Evolutionary conservation across 2,888 invertebrate species (phyloP), one percentile per base, ranked within the genome.

Genomic region (Adelognathus sp.): DNA sequence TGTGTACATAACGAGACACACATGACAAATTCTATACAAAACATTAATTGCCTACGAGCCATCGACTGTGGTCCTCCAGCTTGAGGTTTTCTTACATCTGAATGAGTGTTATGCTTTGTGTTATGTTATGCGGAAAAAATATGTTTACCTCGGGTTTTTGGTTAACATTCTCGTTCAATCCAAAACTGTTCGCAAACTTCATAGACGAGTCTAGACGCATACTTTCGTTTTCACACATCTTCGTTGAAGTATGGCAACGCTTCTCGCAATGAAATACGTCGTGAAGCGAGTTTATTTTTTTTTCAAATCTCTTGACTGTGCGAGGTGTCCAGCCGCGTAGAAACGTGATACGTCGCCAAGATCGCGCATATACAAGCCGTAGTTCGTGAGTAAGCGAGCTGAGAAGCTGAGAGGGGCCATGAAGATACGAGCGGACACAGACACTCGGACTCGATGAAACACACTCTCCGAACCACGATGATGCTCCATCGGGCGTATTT

Each of bases 361-460:
- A 60, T 14, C 71, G 60, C 66, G 9, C 52, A 52, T 33, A 54
- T 60, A 61, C 61, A 69, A 39, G 50, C 16, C 36, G 58, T 50
- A 60, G 52, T 70, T 52, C 60, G 60, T 33, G 50, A 77, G 76
- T 56, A 61, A 61, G 61, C 67, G 60, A 61, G 74, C 29, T 44
- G 66, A 71, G 64, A 79, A 75, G 75, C 71, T 61, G 75, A 75
- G 75, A 79, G 79, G 50, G 52, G 71, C 70, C 75, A 79, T 79
- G 79, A 79, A 79, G 71, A 79, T 41, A 75, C 63, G 75, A 66
- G 66, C 46, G 27, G 46, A 54, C 64, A 33, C 52, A 39, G 70
- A 64, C 70, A 36, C 67, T 66, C 66, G 64, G 60, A 54, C 44
- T 74, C 46, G 54, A 61, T 29, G 29, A 70, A 58, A 52, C 50